Evolutionary conservation across 2,113 vertebrate species (phyloP), one percentile per base, ranked within the genome.

Genomic region (Hypocryptadius cinnamomeus): DNA sequence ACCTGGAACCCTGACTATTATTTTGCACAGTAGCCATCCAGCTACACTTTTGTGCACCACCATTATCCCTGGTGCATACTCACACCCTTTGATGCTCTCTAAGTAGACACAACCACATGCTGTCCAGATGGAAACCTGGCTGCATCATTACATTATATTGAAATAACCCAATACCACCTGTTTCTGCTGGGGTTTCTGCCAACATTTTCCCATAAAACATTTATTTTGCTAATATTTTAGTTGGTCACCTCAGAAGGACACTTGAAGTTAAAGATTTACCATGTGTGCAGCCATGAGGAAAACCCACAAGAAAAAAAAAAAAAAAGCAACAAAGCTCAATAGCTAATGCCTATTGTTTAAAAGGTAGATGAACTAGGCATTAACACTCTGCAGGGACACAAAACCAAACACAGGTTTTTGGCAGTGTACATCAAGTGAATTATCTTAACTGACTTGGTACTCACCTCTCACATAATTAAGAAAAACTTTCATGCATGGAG

Each of bases 81-180:
- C 98, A 97, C 96, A 97, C 94, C 97, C 97, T 96, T 92, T 98
- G 98, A 97, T 98, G 97, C 98, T 97, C 97, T 97, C 96, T 91
- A 96, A 98, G 97, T 96, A 97, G 97, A 95, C 97, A 97, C 97
- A 96, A 98, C 97, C 98, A 98, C 97, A 98, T 98, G 98, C 97
- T 98, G 97, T 98, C 98, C 98, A 98, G 98, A 98, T 98, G 96
- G 98, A 97, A 98, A 97, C 98, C 98, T 98, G 98, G 98, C 98
- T 98, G 98, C 97, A 98, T 98, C 98, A 98, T 98, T 98, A 98
- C 96, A 98, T 98, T 98, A 98, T 98, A 98, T 98, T 98, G 98
- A 98, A 99, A 99, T 98, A 98, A 98, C 98, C 98, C 98, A 98
- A 98, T 98, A 98, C 98, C 99, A 99, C 98, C 98, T 99, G 99